A percentile compares a stretch with the other conserved stretches of the same genome.
phyloP scores from a whole-genome alignment of 2,113 vertebrate genomes.

The Macrotis lagotis region DNA sequence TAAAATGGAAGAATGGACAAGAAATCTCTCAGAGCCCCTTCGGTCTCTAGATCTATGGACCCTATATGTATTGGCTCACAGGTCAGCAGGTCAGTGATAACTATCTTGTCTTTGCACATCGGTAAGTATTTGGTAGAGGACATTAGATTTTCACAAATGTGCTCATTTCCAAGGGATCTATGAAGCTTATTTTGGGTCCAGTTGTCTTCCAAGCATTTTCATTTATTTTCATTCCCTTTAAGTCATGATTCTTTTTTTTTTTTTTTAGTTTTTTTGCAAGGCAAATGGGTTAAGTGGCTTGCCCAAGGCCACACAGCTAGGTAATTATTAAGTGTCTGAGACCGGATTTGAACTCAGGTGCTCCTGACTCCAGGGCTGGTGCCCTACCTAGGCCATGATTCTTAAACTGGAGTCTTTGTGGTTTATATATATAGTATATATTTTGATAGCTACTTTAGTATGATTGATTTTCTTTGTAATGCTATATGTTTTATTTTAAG shows the following conservation, averaged over 20 bases:
- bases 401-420: background rate
- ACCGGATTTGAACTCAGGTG: too few species aligned
- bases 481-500: background rate
- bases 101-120: background rate
- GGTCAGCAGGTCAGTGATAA: background rate
- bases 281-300: too few species aligned
- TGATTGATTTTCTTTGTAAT: background rate
- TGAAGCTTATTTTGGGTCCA: background rate
- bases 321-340: too few species aligned
- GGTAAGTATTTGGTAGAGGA: background rate
- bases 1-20: background rate
- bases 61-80: background rate
- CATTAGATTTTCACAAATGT: background rate
- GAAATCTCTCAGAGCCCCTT: background rate
- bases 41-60: background rate
- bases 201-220: background rate
- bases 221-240: background rate
- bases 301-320: too few species aligned
- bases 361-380: too few species aligned
- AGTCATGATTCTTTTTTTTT: too few species aligned
- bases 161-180: background rate
- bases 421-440: background rate
- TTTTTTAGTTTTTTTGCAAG: too few species aligned
- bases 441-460: background rate
- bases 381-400: too few species aligned